A percentile compares a stretch with the other conserved stretches of the same genome.
These are phyloP conservation scores for Empis stercorea DNA, from an alignment of 2,888 invertebrate species.

Conservation along the genomic window DNA sequence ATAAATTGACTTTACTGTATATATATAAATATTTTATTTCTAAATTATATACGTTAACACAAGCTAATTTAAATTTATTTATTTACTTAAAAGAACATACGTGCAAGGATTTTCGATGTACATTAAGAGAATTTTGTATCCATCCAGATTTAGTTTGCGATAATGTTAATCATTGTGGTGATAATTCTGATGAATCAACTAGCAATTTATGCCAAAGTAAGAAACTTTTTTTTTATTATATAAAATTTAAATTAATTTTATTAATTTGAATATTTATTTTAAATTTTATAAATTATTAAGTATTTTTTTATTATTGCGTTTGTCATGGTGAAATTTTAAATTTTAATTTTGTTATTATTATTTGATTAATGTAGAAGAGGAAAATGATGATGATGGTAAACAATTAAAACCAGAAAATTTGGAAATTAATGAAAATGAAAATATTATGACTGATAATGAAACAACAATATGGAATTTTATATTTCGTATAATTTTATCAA, in stretches of 20 bases:
- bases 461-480: no score
- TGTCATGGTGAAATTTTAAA: no score
- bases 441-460: no score
- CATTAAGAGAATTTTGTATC: slow-evolving; percentile 80
- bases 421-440: no score
- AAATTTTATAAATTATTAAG: not conserved
- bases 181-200: slow-evolving; percentile 82
- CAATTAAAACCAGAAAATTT: no score
- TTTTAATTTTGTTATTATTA: not conserved
- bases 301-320: not conserved
- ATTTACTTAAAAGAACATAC: no score
- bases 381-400: no score
- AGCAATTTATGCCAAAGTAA: slow-evolving; percentile 77
- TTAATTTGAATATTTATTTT: not conserved
- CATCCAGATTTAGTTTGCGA: slow-evolving; percentile 85
- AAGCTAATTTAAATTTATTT: no score
- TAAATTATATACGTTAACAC: no score
- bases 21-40: no score
- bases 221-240: slow-evolving; percentile 34
- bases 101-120: slow-evolving; percentile 81
- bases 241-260: not conserved
- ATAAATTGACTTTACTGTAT: no score
- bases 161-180: slow-evolving; percentile 85
- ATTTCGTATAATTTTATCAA: no score
- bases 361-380: not conserved